Conservation (phyloP, 1,140 invertebrate genomes). For the Hydropsyche tenuis region DNA sequence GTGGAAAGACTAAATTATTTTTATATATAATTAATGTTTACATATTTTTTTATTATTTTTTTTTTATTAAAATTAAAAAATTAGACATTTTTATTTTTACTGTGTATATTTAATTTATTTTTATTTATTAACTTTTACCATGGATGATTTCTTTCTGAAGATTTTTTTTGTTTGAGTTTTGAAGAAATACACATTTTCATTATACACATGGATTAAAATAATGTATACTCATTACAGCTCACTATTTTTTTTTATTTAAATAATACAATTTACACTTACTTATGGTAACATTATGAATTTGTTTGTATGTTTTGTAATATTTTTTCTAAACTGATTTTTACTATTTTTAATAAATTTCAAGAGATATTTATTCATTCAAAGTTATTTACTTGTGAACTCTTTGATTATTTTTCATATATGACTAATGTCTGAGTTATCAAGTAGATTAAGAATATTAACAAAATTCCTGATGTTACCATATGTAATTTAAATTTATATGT, state of each 20-base stretch:
- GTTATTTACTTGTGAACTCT: too few species aligned
- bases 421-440: too few species aligned
- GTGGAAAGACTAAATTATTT: constrained; percentile 65
- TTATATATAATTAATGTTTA: constrained; percentile 56
- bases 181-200: constrained; percentile 2
- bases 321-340: neutral
- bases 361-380: neutral
- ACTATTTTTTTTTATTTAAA: neutral
- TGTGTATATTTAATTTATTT: constrained; percentile 26
- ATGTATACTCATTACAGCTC: neutral
- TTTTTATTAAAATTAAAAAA: constrained; percentile 23
- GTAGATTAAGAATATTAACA: constrained; percentile 27
- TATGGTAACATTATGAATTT: constrained; percentile 26
- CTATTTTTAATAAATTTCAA: neutral
- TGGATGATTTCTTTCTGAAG: too few species aligned
- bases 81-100: constrained; percentile 19
- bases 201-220: constrained; percentile 12
- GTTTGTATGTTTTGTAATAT: neutral
- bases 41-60: constrained; percentile 48
- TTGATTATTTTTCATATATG: too few species aligned
- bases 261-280: constrained; percentile 6
- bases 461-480: constrained; percentile 30
- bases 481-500: constrained; percentile 41
- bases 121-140: constrained; percentile 25
- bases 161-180: constrained; percentile 15